Conservation (phyloP, 2,888 invertebrate species). For the Mythimna albipuncta region DNA sequence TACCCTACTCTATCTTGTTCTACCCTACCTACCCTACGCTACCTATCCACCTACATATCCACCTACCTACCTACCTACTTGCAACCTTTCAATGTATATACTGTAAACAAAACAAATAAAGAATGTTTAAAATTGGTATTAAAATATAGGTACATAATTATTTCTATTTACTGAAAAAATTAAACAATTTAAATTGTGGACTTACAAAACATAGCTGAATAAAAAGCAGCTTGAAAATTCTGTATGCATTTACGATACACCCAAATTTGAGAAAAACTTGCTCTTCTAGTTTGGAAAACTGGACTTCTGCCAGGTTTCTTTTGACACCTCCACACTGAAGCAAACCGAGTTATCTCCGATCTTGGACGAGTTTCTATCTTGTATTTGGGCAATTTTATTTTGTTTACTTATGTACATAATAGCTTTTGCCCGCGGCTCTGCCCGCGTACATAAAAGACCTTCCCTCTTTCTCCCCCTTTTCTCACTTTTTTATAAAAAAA, state of each 20-base stretch:
- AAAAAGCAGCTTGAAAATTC: constrained; percentile 25
- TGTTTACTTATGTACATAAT: neutral
- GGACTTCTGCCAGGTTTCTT: constrained; percentile 57
- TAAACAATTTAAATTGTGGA: neutral
- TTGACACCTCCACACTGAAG: constrained; percentile 52
- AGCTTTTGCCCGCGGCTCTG: no score
- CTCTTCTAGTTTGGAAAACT: constrained; percentile 23
- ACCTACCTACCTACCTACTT: no score
- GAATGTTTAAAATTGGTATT: no score
- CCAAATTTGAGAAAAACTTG: constrained; percentile 37
- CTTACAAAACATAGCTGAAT: neutral
- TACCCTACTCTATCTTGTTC: no score
- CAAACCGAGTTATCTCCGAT: constrained; percentile 50
- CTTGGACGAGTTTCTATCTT: constrained; percentile 19
- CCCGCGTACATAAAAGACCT: no score
- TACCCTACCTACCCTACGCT: no score
- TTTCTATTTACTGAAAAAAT: neutral
- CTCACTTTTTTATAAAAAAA: no score
- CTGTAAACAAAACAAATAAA: no score
- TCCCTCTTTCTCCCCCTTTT: no score
- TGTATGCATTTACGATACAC: constrained; percentile 13
- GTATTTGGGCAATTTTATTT: neutral
- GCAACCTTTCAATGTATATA: no score
- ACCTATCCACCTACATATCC: no score
- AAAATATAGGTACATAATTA: no score